phyloP scores from a whole-genome alignment of 1,140 invertebrate species.

The Patella vulgata region DNA sequence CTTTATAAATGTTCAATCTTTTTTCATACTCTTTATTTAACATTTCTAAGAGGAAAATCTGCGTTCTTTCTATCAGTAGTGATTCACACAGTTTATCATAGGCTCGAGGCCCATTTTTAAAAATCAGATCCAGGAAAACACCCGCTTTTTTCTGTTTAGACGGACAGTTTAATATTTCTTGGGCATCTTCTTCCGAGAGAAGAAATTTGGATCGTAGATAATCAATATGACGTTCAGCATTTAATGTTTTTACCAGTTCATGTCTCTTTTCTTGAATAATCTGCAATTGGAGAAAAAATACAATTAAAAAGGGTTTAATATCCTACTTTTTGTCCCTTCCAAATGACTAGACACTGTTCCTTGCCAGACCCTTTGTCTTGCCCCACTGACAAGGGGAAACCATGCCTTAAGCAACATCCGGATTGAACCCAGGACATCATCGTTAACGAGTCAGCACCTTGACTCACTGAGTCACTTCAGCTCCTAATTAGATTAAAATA shows the following conservation, averaged over 20 bases:
- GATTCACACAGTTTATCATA: conserved; percentile 40
- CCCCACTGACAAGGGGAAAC: no score
- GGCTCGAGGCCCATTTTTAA: conserved; percentile 33
- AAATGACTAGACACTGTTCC: no score
- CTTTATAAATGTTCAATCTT: conserved; percentile 26
- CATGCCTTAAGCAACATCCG: no score
- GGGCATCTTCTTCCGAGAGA: conserved; percentile 41
- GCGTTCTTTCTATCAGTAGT: conserved; percentile 36
- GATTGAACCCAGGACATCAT: no score
- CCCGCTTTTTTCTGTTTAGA: conserved; percentile 28
- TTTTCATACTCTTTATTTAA: conserved; percentile 46
- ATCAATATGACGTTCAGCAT: conserved; percentile 39
- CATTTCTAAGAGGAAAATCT: conserved; percentile 33
- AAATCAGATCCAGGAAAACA: conserved; percentile 42
- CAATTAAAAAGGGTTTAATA: no score
- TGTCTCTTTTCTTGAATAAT: conserved; percentile 42
- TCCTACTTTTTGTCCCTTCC: no score
- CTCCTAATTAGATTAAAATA: no score
- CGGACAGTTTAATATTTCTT: conserved; percentile 24
- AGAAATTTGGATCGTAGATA: conserved; percentile 43
- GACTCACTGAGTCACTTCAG: no score
- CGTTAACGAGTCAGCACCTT: no score
- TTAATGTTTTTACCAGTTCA: conserved; percentile 30
- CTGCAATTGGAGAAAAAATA: conserved; percentile 23
- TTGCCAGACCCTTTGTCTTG: no score